phyloP scores from a whole-genome alignment of 2,888 invertebrate species.

The Oscheius onirici region DNA sequence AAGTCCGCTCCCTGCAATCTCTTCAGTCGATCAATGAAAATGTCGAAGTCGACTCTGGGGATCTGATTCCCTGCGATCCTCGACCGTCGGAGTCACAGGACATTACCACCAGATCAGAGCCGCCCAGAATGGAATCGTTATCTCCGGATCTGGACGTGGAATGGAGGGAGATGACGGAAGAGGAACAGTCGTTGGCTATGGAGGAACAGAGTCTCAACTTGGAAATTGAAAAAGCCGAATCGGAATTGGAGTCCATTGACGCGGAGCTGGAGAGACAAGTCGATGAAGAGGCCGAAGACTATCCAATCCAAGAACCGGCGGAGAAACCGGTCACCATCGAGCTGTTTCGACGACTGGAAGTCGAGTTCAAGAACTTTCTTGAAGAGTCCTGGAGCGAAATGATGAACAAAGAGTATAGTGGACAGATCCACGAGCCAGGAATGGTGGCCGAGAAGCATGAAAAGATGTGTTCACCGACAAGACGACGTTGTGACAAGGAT shows the following conservation, averaged over 20 bases:
- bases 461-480: slow-evolving; percentile 85
- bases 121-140: slow-evolving; percentile 5
- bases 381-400: slow-evolving; percentile 51
- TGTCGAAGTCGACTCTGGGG: slow-evolving; percentile 15
- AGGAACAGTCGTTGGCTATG: slow-evolving; percentile 74
- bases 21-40: slow-evolving; percentile 33
- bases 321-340: slow-evolving; percentile 11
- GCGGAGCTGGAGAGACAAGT: slow-evolving; percentile 67
- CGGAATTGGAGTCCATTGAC: slow-evolving; percentile 76
- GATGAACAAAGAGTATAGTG: slow-evolving; percentile 43
- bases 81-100: slow-evolving; percentile 2
- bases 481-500: slow-evolving; percentile 45
- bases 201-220: slow-evolving; percentile 78
- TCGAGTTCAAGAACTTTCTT: slow-evolving; percentile 29
- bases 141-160: slow-evolving; percentile 73
- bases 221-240: slow-evolving; percentile 74
- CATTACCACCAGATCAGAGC: slow-evolving; percentile 38
- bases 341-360: slow-evolving; percentile 27
- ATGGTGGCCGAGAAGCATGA: slow-evolving; percentile 90
- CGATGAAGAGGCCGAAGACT: slow-evolving; percentile 70
- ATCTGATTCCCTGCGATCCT: slow-evolving; percentile 9
- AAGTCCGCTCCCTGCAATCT: slow-evolving; percentile 25
- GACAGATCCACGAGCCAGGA: slow-evolving; percentile 82
- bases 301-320: slow-evolving; percentile 36
- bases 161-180: slow-evolving; percentile 75